A percentile compares a stretch with the other conserved stretches of the same genome.
phyloP scores from a whole-genome alignment of 2,797 vertebrate genomes.

The Discoglossus pictus region DNA sequence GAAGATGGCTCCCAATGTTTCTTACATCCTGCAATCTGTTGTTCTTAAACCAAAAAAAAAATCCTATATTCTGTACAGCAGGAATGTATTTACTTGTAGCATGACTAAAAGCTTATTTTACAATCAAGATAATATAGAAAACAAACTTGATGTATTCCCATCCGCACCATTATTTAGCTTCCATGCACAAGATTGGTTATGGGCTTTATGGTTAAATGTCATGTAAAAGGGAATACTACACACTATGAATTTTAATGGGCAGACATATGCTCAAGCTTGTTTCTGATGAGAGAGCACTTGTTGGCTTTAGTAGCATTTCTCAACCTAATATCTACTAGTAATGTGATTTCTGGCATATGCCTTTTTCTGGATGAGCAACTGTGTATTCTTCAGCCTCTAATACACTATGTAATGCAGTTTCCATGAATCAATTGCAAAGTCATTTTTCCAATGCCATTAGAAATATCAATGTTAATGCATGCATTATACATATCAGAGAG shows the following conservation, averaged over 20 bases:
- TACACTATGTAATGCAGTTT: conserved; percentile 40
- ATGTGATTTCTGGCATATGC: conserved; percentile 50
- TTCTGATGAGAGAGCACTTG: conserved; percentile 43
- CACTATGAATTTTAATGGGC: conserved; percentile 46
- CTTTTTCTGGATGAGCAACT: conserved; percentile 51
- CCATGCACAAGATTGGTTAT: conserved; percentile 44
- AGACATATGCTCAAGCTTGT: conserved; percentile 46
- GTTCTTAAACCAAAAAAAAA: background rate
- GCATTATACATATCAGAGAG: conserved; percentile 40
- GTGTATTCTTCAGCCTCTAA: conserved; percentile 40
- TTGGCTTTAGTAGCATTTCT: conserved; percentile 46
- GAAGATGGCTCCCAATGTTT: conserved; percentile 3
- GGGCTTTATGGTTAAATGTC: conserved; percentile 52
- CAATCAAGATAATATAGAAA: conserved; percentile 14
- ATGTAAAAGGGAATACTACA: conserved; percentile 50
- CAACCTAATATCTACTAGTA: conserved; percentile 47
- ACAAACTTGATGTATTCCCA: conserved; percentile 24
- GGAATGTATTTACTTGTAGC: background rate
- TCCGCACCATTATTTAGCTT: conserved; percentile 31
- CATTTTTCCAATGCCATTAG: conserved; percentile 40
- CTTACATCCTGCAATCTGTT: background rate
- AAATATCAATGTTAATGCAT: conserved; percentile 44
- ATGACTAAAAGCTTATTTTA: conserved; percentile 5
- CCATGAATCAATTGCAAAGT: conserved; percentile 45
- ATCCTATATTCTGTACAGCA: background rate